Conservation (phyloP, 1,140 invertebrate genomes). For the Bursaphelenchus mucronatus region DNA sequence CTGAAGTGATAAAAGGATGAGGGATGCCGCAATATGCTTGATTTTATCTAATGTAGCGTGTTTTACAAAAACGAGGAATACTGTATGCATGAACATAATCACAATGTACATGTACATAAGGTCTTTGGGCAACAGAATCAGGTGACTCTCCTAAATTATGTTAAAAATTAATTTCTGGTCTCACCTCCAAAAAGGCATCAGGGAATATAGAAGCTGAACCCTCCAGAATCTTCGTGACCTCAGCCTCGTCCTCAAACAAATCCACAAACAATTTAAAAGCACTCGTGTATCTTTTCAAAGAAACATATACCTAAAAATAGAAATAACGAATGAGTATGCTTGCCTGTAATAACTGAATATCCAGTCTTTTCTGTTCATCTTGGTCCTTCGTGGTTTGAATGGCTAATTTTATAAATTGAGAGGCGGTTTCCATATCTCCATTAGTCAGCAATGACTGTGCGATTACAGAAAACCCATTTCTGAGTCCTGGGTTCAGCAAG, state of each 20-base stretch:
- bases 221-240: neutral
- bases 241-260: slow-evolving; percentile 8
- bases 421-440: slow-evolving; percentile 1
- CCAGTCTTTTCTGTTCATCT: slow-evolving; percentile 9
- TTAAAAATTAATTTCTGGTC: neutral
- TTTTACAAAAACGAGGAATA: neutral
- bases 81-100: slow-evolving; percentile 12
- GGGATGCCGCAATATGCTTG: too few relatives aligned
- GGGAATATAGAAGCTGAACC: neutral
- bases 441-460: slow-evolving; percentile 6
- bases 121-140: slow-evolving; percentile 1
- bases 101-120: slow-evolving; percentile 6
- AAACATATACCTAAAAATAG: slow-evolving; percentile 5
- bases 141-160: slow-evolving; percentile 8
- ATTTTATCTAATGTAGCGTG: too few relatives aligned
- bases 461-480: slow-evolving; percentile 1
- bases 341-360: slow-evolving; percentile 5
- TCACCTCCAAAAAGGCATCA: neutral
- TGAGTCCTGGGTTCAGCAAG: slow-evolving; percentile 1
- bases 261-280: neutral
- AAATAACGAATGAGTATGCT: neutral
- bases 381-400: slow-evolving; percentile 7
- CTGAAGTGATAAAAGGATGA: too few relatives aligned
- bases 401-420: slow-evolving; percentile 8
- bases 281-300: neutral